phyloP scores from a whole-genome alignment of 2,797 vertebrate genomes.

The Ispidina lecontei region DNA sequence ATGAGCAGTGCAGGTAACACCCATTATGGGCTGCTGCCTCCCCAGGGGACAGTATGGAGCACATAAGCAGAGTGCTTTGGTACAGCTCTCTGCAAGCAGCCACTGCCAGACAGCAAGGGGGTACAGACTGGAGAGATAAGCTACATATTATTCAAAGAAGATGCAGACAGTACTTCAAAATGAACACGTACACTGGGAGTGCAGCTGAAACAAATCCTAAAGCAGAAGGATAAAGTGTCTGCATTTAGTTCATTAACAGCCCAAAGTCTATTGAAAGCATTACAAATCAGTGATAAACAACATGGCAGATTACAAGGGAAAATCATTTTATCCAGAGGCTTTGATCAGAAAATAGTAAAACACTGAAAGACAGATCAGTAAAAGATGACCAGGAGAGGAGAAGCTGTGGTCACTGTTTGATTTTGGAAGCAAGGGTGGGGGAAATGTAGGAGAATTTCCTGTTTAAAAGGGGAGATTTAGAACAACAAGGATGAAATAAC shows the following conservation, averaged over 20 bases:
- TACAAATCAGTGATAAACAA: neutral
- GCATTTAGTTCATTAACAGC: neutral
- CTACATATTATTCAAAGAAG: neutral
- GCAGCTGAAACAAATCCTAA: neutral
- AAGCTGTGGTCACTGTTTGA: neutral
- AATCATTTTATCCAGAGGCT: neutral
- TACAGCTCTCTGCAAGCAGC: neutral
- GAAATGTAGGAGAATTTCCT: neutral
- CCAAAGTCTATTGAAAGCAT: neutral
- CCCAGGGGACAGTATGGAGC: neutral
- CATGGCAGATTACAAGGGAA: neutral
- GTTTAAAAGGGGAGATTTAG: neutral
- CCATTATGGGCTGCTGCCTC: neutral
- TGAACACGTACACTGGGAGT: neutral
- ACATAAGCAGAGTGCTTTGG: neutral
- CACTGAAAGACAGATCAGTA: neutral
- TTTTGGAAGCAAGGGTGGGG: neutral
- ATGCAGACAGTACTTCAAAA: neutral
- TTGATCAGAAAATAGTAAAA: neutral
- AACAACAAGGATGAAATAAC: neutral
- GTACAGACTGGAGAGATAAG: rapidly evolving
- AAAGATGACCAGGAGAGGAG: neutral
- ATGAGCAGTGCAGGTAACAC: neutral
- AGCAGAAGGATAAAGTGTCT: neutral
- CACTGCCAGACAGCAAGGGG: neutral